These are phyloP conservation scores for Sciurus vulgaris DNA, from an alignment of 2,797 vertebrate species.

Conservation along the genomic window DNA sequence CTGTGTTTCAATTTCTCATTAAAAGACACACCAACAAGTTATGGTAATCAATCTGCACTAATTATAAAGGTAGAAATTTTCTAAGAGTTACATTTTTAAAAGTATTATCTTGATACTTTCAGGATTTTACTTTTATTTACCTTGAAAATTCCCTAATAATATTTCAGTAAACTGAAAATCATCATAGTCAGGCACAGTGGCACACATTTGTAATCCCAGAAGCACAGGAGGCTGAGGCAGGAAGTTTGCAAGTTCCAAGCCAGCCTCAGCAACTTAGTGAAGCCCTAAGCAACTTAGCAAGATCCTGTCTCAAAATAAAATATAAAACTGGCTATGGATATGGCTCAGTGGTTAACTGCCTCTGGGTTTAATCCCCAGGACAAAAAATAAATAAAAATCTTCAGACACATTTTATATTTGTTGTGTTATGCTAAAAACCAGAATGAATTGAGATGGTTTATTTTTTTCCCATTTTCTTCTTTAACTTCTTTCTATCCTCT, in stretches of 20 bases:
- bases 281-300: no score
- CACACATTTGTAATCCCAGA: no score
- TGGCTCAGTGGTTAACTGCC: no score
- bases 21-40: not conserved
- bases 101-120: not conserved
- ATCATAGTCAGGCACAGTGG: not conserved
- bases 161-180: constrained; percentile 17
- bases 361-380: no score
- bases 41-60: not conserved
- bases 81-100: not conserved
- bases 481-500: not conserved
- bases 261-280: no score
- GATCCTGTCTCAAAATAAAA: no score
- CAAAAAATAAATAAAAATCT: not conserved
- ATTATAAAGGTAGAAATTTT: not conserved
- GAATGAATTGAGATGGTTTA: not conserved
- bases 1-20: not conserved
- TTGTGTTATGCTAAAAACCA: not conserved
- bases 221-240: no score
- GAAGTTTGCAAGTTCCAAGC: no score
- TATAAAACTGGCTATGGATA: no score
- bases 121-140: not conserved
- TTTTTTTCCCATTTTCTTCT: not conserved
- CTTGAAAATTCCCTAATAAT: not conserved
- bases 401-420: not conserved